Evolutionary conservation across 2,113 vertebrate genomes (phyloP).

Genomic region (Lasiurus borealis): DNA sequence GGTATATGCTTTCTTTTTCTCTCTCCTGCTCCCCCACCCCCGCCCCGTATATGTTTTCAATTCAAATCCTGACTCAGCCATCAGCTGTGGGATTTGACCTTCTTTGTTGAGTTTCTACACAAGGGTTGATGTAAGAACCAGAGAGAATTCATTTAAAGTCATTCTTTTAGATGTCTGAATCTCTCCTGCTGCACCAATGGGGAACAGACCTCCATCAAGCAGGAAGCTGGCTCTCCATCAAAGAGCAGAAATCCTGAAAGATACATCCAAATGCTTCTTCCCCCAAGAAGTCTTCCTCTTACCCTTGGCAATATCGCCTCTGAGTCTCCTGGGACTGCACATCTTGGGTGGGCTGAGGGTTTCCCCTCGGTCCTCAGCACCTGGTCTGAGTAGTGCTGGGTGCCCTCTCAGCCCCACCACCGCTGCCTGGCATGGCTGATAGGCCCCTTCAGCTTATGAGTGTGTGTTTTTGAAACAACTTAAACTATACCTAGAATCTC

Average conservation of each 20-base stretch:
- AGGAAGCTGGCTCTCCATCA: background rate
- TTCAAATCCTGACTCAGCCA: background rate
- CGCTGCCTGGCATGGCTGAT: background rate
- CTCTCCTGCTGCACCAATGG: no score
- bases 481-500: background rate
- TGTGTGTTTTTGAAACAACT: background rate
- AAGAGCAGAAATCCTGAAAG: background rate
- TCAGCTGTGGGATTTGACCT: background rate
- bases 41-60: no score
- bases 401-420: background rate
- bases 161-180: background rate
- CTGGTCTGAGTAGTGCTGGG: rapidly evolving
- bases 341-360: background rate
- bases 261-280: background rate
- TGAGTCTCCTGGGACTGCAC: background rate
- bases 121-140: background rate
- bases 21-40: no score
- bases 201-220: background rate
- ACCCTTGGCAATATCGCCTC: background rate
- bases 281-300: background rate
- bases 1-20: no score
- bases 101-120: background rate
- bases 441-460: background rate
- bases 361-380: background rate
- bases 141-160: background rate